Evolutionary conservation across 1,140 invertebrate genomes (phyloP), one percentile per base, ranked within the genome.

Genomic region (Meloidogyne floridensis): DNA sequence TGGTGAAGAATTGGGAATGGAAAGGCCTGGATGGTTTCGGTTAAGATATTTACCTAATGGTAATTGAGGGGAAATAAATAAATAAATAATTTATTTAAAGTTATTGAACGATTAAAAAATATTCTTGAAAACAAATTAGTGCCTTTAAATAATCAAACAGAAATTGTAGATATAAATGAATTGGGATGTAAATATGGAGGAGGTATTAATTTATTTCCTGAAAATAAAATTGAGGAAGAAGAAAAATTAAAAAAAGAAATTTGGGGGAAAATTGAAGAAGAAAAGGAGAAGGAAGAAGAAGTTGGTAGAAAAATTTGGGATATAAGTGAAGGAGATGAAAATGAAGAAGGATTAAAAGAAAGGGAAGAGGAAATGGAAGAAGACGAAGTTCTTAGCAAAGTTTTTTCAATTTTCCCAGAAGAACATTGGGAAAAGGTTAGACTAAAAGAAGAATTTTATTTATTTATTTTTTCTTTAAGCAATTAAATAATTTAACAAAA

Each of bases 1-100:
- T 11, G 77, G 77, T n/a, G 77, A 78, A 71, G 20, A 78, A 47
- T 78, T 78, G 54, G 77, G 77, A 6, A 78, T 78, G 77, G 56
- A 65, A 20, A 47, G 71, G 7, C 53, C 77, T 65, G 77, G 77
- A 20, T 78, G 77, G 77, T 78, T 78, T 47, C 54, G 59, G 9
- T 42, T 78, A n/a, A 65, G n/a, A 65, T 65, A 65, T 65, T 65
- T n/a, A n/a, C 15, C 53, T 65, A 78, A 71, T 77, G 75, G 75
- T 15, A 53, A 11, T 18, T 13, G 8, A n/a, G 6, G 13, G 69
- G 18, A 32, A 59, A 11, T 15, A 59, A 20, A 15, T n/a, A n/a
- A 18, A 7, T 65, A 65, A 7, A 10, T 47, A 71, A 11, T 18
- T 20, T 71, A n/a, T 78, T 78, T 59, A 47, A 47, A 78, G 77